Percentiles rank a stretch among this genome's conserved stretches.
Evolutionary conservation across 2,113 vertebrate species (phyloP).

Genomic region (Oreochromis tanganicae): DNA sequence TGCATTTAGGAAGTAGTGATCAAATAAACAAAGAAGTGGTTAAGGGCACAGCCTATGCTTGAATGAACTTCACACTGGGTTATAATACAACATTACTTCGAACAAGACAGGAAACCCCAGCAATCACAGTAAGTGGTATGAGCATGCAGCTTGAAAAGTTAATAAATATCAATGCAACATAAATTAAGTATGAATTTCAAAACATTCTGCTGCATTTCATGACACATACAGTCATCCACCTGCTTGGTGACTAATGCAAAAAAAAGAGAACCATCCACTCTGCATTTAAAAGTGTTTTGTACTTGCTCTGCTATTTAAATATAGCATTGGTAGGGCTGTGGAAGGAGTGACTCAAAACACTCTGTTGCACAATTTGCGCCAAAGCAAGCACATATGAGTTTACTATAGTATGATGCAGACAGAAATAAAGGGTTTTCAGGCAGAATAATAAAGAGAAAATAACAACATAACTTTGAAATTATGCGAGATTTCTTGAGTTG

Average conservation of each 20-base stretch:
- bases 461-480: not conserved
- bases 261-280: not conserved
- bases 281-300: constrained; percentile 15
- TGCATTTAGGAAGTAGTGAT: not conserved
- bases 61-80: not conserved
- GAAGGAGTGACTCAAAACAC: constrained; percentile 38
- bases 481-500: not conserved
- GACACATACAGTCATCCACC: not conserved
- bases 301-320: constrained; percentile 25
- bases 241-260: constrained; percentile 6
- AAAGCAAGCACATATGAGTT: not conserved
- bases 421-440: not conserved
- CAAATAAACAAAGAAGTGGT: not conserved
- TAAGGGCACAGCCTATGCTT: not conserved
- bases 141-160: not conserved
- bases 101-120: not conserved
- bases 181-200: not conserved
- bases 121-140: not conserved
- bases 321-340: constrained; percentile 7
- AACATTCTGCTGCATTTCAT: not conserved
- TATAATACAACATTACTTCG: not conserved
- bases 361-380: constrained; percentile 22
- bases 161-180: not conserved
- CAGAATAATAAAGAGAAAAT: not conserved
- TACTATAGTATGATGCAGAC: not conserved